A percentile compares a stretch with the other conserved stretches of the same genome.
Evolutionary conservation across 2,888 invertebrate genomes (phyloP).

Genomic region (Trichopoda pennipes): DNA sequence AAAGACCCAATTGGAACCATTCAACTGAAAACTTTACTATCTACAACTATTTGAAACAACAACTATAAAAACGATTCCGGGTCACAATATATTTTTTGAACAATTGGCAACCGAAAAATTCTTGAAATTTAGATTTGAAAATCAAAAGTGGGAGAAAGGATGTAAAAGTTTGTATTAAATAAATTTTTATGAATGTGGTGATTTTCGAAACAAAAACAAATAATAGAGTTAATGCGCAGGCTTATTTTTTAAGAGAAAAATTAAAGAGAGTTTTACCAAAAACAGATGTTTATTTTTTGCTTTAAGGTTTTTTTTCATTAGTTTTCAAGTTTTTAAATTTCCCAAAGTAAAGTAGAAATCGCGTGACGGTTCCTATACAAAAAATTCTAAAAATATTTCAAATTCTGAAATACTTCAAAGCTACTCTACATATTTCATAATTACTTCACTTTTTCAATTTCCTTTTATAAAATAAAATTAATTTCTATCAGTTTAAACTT

Average conservation of each 20-base stretch:
- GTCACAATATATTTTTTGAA: constrained; percentile 15
- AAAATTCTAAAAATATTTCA: too few species aligned
- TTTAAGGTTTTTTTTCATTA: too few species aligned
- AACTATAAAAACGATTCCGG: neutral
- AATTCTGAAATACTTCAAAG: too few species aligned
- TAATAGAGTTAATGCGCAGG: constrained; percentile 14
- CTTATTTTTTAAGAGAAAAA: constrained; percentile 28
- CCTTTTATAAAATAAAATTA: too few species aligned
- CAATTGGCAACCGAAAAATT: constrained; percentile 2
- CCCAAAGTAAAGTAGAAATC: neutral
- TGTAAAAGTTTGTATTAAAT: constrained; percentile 21
- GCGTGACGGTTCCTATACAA: too few species aligned
- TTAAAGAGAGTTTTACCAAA: constrained; percentile 3
- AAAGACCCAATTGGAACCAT: constrained; percentile 27
- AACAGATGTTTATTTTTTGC: neutral
- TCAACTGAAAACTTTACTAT: neutral
- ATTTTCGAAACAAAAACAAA: constrained; percentile 28
- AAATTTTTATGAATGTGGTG: constrained; percentile 23
- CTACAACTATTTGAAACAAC: neutral
- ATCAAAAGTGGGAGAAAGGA: neutral
- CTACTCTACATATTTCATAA: too few species aligned
- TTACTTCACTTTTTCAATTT: too few species aligned
- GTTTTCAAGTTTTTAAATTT: too few species aligned
- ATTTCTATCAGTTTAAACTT: too few species aligned
- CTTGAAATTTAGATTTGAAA: neutral